Evolutionary conservation across 1,140 invertebrate genomes (phyloP).

Genomic region (Lepidurus arcticus): DNA sequence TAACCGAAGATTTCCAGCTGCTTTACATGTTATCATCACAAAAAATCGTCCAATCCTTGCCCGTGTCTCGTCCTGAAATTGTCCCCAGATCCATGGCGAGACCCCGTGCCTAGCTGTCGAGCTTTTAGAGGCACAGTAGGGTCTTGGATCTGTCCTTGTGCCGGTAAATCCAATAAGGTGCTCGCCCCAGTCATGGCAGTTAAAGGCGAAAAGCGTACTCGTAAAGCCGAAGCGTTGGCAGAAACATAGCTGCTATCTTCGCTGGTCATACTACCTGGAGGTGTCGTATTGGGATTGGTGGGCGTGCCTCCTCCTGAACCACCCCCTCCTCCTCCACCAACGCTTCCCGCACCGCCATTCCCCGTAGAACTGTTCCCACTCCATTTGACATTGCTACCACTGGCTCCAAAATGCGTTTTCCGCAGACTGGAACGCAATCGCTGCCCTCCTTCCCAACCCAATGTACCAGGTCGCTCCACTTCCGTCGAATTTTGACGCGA

Average conservation of each 20-base stretch:
- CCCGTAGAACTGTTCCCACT: conserved; percentile 35
- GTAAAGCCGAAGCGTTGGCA: conserved; percentile 61
- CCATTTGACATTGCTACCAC: conserved; percentile 27
- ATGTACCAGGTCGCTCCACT: conserved; percentile 63
- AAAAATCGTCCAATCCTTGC: neutral
- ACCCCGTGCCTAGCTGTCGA: conserved; percentile 17
- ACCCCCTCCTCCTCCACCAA: conserved; percentile 49
- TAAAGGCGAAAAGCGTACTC: conserved; percentile 74
- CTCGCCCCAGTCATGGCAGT: conserved; percentile 38
- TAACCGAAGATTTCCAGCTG: neutral
- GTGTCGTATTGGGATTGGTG: conserved; percentile 66
- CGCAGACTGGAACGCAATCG: conserved; percentile 65
- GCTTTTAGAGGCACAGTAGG: conserved; percentile 56
- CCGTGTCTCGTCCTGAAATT: neutral
- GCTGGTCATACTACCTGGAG: conserved; percentile 72
- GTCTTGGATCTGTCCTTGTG: conserved; percentile 60
- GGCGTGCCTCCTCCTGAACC: conserved; percentile 59
- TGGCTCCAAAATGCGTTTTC: conserved; percentile 54
- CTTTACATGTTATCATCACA: neutral
- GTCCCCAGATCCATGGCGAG: neutral
- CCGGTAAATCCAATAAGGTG: conserved; percentile 56
- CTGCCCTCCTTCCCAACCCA: conserved; percentile 53
- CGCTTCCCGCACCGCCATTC: neutral
- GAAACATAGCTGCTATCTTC: conserved; percentile 79
- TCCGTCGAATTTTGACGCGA: conserved; percentile 56